Percentiles rank a stretch among this genome's conserved stretches.
These are phyloP conservation scores for Peucedramus taeniatus DNA, from an alignment of 2,113 vertebrate genomes.

Conservation along the genomic window DNA sequence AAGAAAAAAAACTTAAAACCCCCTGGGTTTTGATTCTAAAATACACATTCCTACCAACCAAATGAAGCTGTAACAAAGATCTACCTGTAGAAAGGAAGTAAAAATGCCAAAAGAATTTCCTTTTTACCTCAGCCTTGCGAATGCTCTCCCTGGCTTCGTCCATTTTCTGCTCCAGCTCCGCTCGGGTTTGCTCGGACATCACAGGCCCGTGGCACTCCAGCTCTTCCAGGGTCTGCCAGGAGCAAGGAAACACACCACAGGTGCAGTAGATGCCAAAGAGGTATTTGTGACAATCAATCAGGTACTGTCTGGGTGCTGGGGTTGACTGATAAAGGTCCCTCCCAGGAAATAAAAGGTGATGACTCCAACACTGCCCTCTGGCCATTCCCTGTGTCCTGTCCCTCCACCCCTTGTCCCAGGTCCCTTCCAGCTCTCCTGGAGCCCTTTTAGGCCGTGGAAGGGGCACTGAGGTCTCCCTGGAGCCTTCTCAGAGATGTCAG, in stretches of 20 bases:
- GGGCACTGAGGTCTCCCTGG: not conserved
- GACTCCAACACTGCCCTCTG: not conserved
- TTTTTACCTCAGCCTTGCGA: slow-evolving; percentile 91
- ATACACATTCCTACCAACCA: not conserved
- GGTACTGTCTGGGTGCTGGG: not conserved
- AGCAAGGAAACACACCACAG: not conserved
- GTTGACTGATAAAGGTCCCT: not conserved
- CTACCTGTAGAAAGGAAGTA: not conserved
- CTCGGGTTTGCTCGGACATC: slow-evolving; percentile 84
- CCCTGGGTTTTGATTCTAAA: not conserved
- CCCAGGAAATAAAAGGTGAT: not conserved
- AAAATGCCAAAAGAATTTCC: not conserved
- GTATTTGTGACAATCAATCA: not conserved
- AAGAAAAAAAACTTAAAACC: not conserved
- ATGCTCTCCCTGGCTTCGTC: slow-evolving; percentile 94
- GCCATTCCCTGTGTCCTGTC: not conserved
- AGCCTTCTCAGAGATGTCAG: not conserved
- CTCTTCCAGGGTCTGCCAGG: slow-evolving; percentile 84
- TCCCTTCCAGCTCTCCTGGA: not conserved
- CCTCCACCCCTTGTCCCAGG: rapidly evolving
- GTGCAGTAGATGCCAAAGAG: not conserved
- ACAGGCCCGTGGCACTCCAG: slow-evolving; percentile 86
- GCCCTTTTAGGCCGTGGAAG: not conserved
- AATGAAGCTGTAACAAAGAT: not conserved
- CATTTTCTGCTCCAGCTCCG: slow-evolving; percentile 91